phyloP scores from a whole-genome alignment of 2,888 invertebrate genomes.

The Drosophila aldrichi region DNA sequence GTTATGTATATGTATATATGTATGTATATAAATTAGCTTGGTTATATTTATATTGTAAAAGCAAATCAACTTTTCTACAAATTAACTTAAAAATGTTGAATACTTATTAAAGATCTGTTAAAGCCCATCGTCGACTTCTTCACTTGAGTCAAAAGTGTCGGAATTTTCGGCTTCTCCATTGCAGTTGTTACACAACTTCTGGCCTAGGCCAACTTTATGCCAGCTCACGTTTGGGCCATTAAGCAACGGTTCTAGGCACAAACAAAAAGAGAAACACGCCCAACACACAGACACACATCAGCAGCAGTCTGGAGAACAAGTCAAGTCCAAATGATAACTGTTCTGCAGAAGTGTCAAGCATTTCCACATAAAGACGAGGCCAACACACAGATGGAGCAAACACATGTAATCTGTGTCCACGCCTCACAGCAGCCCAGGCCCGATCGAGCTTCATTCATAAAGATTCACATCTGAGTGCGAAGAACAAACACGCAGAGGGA shows the following conservation, averaged over 20 bases:
- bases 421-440: constrained; percentile 2
- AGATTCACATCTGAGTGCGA: constrained; percentile 60
- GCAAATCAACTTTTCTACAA: no score
- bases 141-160: not conserved
- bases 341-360: constrained; percentile 70
- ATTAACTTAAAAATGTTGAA: no score
- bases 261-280: constrained; percentile 14
- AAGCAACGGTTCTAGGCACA: constrained; percentile 43
- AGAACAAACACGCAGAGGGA: constrained; percentile 28
- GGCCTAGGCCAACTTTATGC: constrained; percentile 21
- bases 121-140: no score
- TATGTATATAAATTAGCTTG: no score
- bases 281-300: not conserved
- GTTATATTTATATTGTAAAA: no score
- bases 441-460: constrained; percentile 66
- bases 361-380: constrained; percentile 50
- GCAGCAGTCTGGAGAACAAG: constrained; percentile 6
- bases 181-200: constrained; percentile 10
- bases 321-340: constrained; percentile 42
- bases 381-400: not conserved
- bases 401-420: constrained; percentile 7
- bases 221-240: constrained; percentile 70
- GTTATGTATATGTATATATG: no score
- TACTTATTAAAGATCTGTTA: not conserved
- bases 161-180: not conserved